Evolutionary conservation across 2,888 invertebrate genomes (phyloP).

Genomic region (Brachynemurus nebulosus): DNA sequence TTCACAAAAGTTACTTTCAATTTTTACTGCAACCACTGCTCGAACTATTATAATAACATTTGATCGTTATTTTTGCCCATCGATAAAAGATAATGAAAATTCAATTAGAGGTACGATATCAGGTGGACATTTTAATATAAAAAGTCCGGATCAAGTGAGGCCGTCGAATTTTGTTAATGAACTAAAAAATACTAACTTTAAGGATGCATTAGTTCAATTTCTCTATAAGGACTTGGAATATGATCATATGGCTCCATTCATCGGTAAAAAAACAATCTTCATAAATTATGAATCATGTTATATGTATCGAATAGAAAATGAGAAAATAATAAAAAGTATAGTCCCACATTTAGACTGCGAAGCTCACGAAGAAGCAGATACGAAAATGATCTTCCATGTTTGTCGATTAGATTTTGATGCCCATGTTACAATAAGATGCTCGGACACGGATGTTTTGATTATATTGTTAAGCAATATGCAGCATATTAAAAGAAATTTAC

Average conservation of each 20-base stretch:
- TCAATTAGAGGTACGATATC: too few relatives aligned
- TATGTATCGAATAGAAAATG: background rate
- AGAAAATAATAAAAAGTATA: background rate
- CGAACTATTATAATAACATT: too few relatives aligned
- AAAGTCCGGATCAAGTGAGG: too few relatives aligned
- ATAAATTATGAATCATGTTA: background rate
- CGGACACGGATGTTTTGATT: slow-evolving; percentile 13
- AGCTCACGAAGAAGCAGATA: slow-evolving; percentile 20
- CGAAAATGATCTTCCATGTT: slow-evolving; percentile 17
- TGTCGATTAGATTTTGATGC: slow-evolving; percentile 15
- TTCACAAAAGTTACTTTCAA: too few relatives aligned
- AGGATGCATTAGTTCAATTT: background rate
- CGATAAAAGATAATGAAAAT: too few relatives aligned
- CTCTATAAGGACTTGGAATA: background rate
- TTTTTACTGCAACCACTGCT: too few relatives aligned
- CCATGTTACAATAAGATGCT: slow-evolving; percentile 12
- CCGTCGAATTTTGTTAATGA: background rate
- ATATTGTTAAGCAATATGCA: slow-evolving; percentile 20
- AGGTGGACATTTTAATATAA: too few relatives aligned
- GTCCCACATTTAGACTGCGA: slow-evolving; percentile 12
- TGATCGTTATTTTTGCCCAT: too few relatives aligned
- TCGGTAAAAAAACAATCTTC: background rate
- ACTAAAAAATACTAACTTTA: background rate
- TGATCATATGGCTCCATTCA: background rate
- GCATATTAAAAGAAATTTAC: slow-evolving; percentile 13